Conservation (phyloP, 2,113 vertebrate genomes). For the Psilopogon haemacephalus region DNA sequence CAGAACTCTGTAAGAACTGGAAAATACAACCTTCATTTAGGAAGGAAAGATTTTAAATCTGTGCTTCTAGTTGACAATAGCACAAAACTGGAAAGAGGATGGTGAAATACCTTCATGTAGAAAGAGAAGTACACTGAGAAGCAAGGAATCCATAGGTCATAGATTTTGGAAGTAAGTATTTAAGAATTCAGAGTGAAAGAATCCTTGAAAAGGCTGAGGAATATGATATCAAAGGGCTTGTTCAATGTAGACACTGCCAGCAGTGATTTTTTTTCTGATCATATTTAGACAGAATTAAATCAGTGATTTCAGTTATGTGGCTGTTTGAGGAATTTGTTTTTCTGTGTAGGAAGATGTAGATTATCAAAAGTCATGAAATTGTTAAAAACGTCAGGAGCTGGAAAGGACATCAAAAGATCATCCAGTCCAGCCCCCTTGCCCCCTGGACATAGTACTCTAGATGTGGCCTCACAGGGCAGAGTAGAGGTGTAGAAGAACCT, state of each 20-base stretch:
- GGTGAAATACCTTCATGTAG: background rate
- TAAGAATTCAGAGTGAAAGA: background rate
- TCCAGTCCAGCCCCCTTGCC: no score
- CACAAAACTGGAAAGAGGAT: background rate
- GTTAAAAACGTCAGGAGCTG: no score
- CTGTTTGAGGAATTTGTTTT: background rate
- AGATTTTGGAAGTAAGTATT: background rate
- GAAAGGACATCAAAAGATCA: no score
- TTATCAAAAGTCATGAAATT: background rate
- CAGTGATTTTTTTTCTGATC: background rate
- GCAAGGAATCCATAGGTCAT: background rate
- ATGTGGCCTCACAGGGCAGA: no score
- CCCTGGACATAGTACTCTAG: no score
- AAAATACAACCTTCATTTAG: background rate
- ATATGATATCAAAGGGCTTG: background rate
- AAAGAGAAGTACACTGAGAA: background rate
- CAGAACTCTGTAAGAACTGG: background rate
- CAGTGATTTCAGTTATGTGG: background rate
- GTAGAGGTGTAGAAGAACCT: no score
- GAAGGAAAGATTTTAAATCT: background rate
- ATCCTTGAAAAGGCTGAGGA: background rate
- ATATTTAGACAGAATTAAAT: background rate
- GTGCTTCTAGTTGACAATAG: background rate
- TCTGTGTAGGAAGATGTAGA: background rate
- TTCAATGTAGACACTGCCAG: background rate